These are phyloP conservation scores for Pogonomyrmex californicus DNA, from an alignment of 1,140 invertebrate genomes.

Conservation along the genomic window DNA sequence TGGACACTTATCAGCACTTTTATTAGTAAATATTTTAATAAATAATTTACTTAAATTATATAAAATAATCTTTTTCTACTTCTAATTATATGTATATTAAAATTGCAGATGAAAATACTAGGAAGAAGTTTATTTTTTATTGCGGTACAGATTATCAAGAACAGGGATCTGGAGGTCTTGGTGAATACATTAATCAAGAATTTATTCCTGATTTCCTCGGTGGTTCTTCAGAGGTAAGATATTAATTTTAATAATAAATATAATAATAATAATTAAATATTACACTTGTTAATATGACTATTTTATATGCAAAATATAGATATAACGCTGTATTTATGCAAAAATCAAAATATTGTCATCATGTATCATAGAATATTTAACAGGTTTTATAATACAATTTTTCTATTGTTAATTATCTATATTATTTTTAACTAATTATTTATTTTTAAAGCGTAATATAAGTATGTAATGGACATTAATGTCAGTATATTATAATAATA, in stretches of 20 bases:
- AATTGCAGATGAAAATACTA: conserved; percentile 95
- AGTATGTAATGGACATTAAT: background rate
- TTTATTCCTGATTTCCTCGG: conserved; percentile 97
- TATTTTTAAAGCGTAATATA: too few species aligned
- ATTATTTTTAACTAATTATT: too few species aligned
- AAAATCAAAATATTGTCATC: too few species aligned
- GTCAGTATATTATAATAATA: background rate
- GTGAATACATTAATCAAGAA: conserved; percentile 95
- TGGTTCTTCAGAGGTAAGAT: conserved; percentile 93
- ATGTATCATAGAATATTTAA: background rate
- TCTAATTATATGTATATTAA: conserved; percentile 52
- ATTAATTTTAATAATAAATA: conserved; percentile 18
- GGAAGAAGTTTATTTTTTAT: conserved; percentile 97
- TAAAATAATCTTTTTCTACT: conserved; percentile 69
- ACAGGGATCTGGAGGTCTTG: conserved; percentile 91
- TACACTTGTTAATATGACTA: conserved; percentile 14
- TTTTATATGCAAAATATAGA: conserved; percentile 12
- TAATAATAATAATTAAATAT: conserved; percentile 57
- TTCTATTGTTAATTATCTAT: too few species aligned
- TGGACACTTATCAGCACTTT: conserved; percentile 99
- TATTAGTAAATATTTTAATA: conserved; percentile 90
- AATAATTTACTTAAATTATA: conserved; percentile 41
- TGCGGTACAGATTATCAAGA: conserved; percentile 94
- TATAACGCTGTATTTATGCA: too few species aligned
- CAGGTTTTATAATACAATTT: background rate